phyloP scores from a whole-genome alignment of 2,113 vertebrate genomes.

The Campylomormyrus numenius region DNA sequence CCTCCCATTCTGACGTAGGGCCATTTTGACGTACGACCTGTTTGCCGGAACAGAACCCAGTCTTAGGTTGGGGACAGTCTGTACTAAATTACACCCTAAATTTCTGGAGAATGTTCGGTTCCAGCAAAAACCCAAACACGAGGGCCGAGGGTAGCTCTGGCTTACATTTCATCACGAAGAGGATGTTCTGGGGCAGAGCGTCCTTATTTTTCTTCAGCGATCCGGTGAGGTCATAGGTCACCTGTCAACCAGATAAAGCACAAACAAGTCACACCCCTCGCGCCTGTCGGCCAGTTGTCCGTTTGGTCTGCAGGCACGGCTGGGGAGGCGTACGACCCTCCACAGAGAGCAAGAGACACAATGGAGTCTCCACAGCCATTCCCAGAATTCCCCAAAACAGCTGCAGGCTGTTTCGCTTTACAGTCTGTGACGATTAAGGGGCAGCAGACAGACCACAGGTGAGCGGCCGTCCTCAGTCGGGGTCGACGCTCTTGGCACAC shows the following conservation, averaged over 20 bases:
- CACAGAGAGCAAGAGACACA: neutral
- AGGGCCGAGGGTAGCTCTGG: neutral
- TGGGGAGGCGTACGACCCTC: neutral
- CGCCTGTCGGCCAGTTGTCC: neutral
- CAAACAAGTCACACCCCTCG: neutral
- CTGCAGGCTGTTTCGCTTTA: neutral
- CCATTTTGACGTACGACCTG: neutral
- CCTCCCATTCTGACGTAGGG: neutral
- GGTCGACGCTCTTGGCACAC: neutral
- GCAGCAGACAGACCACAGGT: neutral
- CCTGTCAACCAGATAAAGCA: constrained; percentile 53
- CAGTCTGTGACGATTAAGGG: neutral
- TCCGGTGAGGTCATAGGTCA: constrained; percentile 82
- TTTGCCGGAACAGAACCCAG: neutral
- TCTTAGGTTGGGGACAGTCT: neutral
- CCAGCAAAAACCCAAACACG: neutral
- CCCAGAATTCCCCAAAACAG: neutral
- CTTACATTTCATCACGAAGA: constrained; percentile 93
- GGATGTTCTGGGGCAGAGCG: constrained; percentile 82
- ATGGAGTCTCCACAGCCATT: neutral
- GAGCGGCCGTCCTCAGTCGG: neutral
- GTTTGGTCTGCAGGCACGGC: neutral
- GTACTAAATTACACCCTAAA: neutral
- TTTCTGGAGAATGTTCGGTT: neutral
- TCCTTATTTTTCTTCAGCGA: constrained; percentile 85